A percentile compares a stretch with the other conserved stretches of the same genome.
Evolutionary conservation across 2,888 invertebrate genomes (phyloP).

Genomic region (Mythimna lalbum): DNA sequence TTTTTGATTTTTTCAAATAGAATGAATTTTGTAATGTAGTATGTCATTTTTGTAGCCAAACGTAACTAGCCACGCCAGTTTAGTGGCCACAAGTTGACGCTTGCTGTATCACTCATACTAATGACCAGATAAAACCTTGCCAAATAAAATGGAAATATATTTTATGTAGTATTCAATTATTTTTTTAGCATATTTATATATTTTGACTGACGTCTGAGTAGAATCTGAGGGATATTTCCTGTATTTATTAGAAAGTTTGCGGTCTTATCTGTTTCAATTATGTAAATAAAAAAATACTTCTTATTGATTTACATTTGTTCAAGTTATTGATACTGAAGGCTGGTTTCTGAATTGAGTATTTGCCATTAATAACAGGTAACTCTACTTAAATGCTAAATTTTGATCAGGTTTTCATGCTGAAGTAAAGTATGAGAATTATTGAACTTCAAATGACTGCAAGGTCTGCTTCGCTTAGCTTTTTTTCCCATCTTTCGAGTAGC

Average conservation of each 20-base stretch:
- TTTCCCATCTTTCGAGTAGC: too few relatives aligned
- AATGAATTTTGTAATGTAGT: neutral
- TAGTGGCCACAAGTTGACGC: neutral
- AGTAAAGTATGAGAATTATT: too few relatives aligned
- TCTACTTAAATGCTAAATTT: too few relatives aligned
- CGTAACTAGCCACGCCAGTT: neutral
- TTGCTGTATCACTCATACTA: conserved; percentile 27
- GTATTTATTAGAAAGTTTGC: neutral
- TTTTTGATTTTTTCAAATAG: neutral
- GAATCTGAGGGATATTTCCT: neutral
- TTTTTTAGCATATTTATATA: neutral
- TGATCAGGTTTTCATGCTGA: too few relatives aligned
- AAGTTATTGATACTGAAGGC: too few relatives aligned
- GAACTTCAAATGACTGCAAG: too few relatives aligned
- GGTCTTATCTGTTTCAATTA: neutral
- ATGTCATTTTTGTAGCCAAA: neutral
- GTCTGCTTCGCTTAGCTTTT: too few relatives aligned
- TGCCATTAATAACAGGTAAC: too few relatives aligned
- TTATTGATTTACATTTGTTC: neutral
- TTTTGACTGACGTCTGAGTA: neutral
- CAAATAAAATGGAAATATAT: conserved; percentile 30
- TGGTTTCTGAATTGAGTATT: too few relatives aligned
- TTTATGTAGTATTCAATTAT: neutral
- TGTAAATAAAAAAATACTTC: neutral
- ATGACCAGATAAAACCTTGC: conserved; percentile 33